Evolutionary conservation across 2,888 invertebrate genomes (phyloP).

Genomic region (Tachystola acroxantha): DNA sequence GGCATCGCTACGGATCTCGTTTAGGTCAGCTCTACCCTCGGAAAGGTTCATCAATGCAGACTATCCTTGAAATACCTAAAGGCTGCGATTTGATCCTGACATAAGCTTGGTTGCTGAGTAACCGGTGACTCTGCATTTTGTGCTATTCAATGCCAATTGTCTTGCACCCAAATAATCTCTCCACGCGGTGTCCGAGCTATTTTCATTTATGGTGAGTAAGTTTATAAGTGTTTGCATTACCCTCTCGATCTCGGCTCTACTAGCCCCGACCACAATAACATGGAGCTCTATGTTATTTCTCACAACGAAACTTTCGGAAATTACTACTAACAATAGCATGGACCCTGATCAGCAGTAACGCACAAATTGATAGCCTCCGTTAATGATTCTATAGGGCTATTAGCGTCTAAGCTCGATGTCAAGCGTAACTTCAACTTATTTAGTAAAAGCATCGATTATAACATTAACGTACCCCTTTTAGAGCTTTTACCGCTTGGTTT

Average conservation of each 20-base stretch:
- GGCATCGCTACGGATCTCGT: too few relatives aligned
- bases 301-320: constrained; percentile 14
- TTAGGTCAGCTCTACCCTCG: too few relatives aligned
- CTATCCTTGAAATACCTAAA: background rate
- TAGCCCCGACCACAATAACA: constrained; percentile 22
- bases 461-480: constrained; percentile 26
- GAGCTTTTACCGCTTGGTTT: constrained; percentile 26
- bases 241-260: constrained; percentile 26
- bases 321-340: constrained; percentile 10
- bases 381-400: constrained; percentile 13
- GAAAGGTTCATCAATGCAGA: too few relatives aligned
- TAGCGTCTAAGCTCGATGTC: constrained; percentile 18
- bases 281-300: constrained; percentile 17
- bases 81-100: constrained; percentile 22
- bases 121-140: constrained; percentile 20
- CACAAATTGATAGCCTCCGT: constrained; percentile 9
- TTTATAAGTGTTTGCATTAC: constrained; percentile 19
- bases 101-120: constrained; percentile 24
- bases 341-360: constrained; percentile 18
- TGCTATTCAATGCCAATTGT: constrained; percentile 27
- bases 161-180: constrained; percentile 23
- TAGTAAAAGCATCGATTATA: constrained; percentile 25
- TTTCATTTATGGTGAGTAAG: constrained; percentile 24
- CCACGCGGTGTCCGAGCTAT: constrained; percentile 17
- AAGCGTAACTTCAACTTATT: constrained; percentile 18